Evolutionary conservation across 2,797 vertebrate genomes (phyloP), one percentile per base, ranked within the genome.

Genomic region (Heliangelus exortis): DNA sequence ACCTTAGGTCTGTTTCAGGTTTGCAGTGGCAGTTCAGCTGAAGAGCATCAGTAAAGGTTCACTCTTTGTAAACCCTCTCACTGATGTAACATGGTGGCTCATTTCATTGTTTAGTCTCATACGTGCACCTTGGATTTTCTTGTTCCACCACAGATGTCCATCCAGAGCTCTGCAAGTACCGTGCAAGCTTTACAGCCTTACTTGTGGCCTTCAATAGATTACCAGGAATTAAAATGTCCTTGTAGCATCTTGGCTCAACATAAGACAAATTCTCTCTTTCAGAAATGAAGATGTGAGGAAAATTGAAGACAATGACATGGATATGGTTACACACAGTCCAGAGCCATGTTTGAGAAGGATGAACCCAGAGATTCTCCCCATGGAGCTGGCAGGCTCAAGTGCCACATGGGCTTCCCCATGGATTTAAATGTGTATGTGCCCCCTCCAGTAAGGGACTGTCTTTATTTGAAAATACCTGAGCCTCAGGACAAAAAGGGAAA

Each of bases 391-490:
- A 68, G 11, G 65, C 48, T 77, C 0, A 1, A 17, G 7, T 10
- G 61, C 36, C 57, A 15, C 2, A 0, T 6, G 15, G 59, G 36
- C 73, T 63, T 77, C 68, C 41, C 41, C 10, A 4, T 1, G 13
- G 41, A n/a, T 72, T 43, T 7, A 55, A 61, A 78, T 1, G 0
- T 6, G 0, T n/a, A 53, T 4, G 6, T 4, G 3, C 3, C 26
- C 5, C 6, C 15, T 43, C 3, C 47, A 58, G n/a, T 9, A 16
- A 69, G 23, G 21, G n/a, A 51, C 5, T 10, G 15, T 61, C 34
- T 84, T 66, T 28, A 58, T 54, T 14, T 80, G 79, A 84, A 87
- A 89, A 73, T 58, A 47, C 6, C 45, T 13, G 29, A 31, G 15
- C 28, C 22, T 66, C 39, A 61, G 77, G 29, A 62, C 33, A 81